These are phyloP conservation scores for Nephrotoma appendiculata DNA, from an alignment of 2,888 invertebrate genomes.

Conservation along the genomic window DNA sequence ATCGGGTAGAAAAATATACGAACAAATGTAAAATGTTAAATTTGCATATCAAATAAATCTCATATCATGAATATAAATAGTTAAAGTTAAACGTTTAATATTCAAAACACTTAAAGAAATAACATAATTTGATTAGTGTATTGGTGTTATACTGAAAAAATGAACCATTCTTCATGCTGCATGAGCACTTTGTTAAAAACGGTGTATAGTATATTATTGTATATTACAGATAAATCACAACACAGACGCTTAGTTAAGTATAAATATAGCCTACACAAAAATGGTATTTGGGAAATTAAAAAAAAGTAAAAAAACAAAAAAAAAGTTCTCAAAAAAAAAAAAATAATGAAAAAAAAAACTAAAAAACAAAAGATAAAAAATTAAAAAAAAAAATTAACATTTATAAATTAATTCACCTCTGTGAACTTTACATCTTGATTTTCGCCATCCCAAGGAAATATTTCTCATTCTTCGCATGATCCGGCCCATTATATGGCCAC, in stretches of 20 bases:
- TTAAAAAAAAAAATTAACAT: constrained; percentile 7
- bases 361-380: constrained; percentile 5
- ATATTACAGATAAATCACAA: not conserved
- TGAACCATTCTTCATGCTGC: not conserved
- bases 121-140: not conserved
- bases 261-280: not conserved
- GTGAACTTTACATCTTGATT: constrained; percentile 28
- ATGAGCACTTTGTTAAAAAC: not conserved
- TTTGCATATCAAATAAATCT: not conserved
- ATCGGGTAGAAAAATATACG: not conserved
- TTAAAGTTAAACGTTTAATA: not conserved
- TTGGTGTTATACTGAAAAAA: not conserved
- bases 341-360: constrained; percentile 2
- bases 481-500: constrained; percentile 26
- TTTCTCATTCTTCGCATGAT: constrained; percentile 29
- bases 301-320: not conserved
- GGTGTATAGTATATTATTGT: not conserved
- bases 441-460: constrained; percentile 30
- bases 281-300: not conserved
- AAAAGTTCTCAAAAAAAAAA: not conserved
- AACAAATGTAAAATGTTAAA: not conserved
- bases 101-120: not conserved
- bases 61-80: not conserved
- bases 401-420: constrained; percentile 26
- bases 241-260: not conserved